These are phyloP conservation scores for Philaethria dido DNA, from an alignment of 2,888 invertebrate genomes.

Conservation along the genomic window DNA sequence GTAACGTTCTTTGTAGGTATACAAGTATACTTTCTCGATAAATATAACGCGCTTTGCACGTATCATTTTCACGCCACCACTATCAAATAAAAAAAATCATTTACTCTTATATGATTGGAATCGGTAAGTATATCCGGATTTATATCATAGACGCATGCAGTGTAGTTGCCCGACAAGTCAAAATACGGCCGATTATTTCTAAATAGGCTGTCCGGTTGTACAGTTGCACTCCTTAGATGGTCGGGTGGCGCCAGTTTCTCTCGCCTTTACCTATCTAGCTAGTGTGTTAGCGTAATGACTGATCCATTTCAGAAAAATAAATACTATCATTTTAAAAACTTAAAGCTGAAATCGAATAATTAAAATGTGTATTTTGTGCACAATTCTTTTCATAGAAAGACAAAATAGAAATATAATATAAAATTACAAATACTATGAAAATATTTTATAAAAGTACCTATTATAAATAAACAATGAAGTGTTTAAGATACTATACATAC, in stretches of 20 bases:
- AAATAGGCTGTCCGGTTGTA: conserved; percentile 77
- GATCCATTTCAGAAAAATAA: conserved; percentile 32
- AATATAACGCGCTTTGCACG: not conserved
- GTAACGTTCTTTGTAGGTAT: no score
- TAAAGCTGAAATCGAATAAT: not conserved
- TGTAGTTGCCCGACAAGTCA: conserved; percentile 56
- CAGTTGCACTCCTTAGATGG: conserved; percentile 79
- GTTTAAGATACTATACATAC: no score
- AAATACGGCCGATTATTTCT: conserved; percentile 68
- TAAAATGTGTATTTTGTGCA: no score
- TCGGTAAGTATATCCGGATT: conserved; percentile 29
- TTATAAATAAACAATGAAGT: no score
- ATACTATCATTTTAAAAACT: not conserved
- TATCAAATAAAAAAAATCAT: not conserved
- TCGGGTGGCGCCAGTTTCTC: conserved; percentile 70
- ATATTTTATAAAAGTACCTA: no score
- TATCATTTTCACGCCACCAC: not conserved
- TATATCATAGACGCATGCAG: conserved; percentile 37
- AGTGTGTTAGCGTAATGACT: conserved; percentile 38
- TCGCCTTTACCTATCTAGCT: conserved; percentile 42
- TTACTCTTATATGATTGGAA: not conserved
- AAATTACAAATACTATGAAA: no score
- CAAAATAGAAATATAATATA: no score
- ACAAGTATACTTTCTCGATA: no score
- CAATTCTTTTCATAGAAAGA: no score